Percentiles rank a stretch among this genome's conserved stretches.
phyloP scores from a whole-genome alignment of 2,797 vertebrate genomes.

The Presbytis comata region DNA sequence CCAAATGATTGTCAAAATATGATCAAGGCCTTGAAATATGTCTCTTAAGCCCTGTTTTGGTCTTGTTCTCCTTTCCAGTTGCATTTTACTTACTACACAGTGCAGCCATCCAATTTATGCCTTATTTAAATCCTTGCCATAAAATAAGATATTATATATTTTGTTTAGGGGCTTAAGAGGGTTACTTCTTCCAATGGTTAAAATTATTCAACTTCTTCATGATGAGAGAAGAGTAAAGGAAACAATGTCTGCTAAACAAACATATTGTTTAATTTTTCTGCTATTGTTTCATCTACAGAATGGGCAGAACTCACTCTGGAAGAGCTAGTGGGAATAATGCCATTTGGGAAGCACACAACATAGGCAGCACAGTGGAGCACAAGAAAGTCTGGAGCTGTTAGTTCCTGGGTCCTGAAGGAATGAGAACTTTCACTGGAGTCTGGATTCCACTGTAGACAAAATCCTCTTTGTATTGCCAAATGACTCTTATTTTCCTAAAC shows the following conservation, averaged over 20 bases:
- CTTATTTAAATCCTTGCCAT: not conserved
- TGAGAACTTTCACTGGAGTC: not conserved
- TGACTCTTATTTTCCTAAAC: constrained; percentile 38
- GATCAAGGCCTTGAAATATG: not conserved
- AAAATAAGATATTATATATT: not conserved
- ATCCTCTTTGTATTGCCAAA: not conserved
- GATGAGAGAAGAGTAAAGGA: not conserved
- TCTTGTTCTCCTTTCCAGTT: not conserved
- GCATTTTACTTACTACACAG: not conserved
- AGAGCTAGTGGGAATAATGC: not conserved
- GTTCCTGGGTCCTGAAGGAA: not conserved
- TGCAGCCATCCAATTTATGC: not conserved
- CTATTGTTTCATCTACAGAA: not conserved
- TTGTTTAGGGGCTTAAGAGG: not conserved
- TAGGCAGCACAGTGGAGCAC: not conserved
- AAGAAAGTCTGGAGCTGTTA: not conserved
- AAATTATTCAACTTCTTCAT: not conserved
- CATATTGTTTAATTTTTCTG: not conserved
- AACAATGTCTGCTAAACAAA: not conserved
- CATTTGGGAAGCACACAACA: not conserved
- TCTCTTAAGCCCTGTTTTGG: not conserved
- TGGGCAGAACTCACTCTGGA: not conserved
- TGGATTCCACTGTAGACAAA: not conserved
- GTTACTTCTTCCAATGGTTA: not conserved
- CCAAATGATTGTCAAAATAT: not conserved